Evolutionary conservation across 2,113 vertebrate species (phyloP), one percentile per base, ranked within the genome.

Genomic region (Nestor notabilis): DNA sequence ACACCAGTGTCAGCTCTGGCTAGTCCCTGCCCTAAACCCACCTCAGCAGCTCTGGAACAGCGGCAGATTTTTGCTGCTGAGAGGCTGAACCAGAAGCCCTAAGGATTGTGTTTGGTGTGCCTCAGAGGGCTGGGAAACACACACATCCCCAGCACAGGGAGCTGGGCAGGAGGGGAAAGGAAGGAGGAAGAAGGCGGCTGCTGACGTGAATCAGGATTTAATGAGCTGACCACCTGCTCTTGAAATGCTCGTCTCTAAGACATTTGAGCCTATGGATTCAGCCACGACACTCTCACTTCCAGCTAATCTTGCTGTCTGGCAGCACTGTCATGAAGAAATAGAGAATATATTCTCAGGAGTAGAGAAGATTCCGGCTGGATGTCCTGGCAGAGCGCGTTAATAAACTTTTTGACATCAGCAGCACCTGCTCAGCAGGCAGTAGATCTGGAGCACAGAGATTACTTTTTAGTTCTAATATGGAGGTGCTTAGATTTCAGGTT

Each of bases 141-240:
- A 7, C 68, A 91, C 35, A 65, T 66, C 33, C 60, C 39, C 43
- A 80, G 14, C 25, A 68, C 69, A 47, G 65, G 43, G 64, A 95
- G 53, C 39, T 77, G 50, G 52, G 53, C 52, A 90, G 52, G 24
- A 75, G 61, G 37, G 35, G 72, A 74, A 65, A 49, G 47, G 63
- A 60, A 93, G 46, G 72, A 35, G 85, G 74, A 92, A 79, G 80
- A 43, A 83, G 74, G 53, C 50, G 68, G 20, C 24, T 95, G 85
- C 71, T 95, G 96, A 95, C 16, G 21, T 93, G 93, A 76, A 72
- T 82, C 18, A 17, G 87, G 89, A 94, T 96, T 97, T 93, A 93
- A 96, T 77, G 87, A 94, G 31, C 87, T 89, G 87, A 71, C 95
- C 97, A 97, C 93, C 96, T 97, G 97, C 95, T 97, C 78, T 72